Base-by-base conservation (phyloP, 2,888 invertebrate genomes). In the Agrotis exclamationis region DNA sequence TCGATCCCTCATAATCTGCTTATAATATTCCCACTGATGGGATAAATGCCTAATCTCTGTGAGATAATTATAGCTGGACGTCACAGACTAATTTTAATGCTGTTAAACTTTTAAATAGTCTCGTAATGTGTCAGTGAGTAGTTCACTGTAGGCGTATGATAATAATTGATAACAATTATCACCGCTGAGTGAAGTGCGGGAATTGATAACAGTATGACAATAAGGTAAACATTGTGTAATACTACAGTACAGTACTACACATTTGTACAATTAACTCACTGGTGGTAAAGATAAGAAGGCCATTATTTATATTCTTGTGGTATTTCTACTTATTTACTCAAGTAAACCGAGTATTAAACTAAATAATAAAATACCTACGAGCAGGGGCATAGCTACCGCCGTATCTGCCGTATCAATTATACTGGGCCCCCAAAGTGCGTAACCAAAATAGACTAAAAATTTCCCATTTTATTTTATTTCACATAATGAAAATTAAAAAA, bases 91-190 rank as follows among this genome's bases (percentile, higher is more conserved):
- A n/a, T 9, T 6, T 20, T 20, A 11, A 11, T 48, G n/a, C n/a
- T 48, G 9, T n/a, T 11, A n/a, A n/a, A 48, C 3, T 48, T n/a
- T 9, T 44, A 22, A 22, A 58, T 48, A 54, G 50, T 5, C 14
- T 28, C n/a, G 2, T 45, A n/a, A 14, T 16, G 20, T 18, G 16
- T 13, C 6, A 39, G 48, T 56, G 18, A 24, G 39, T 56, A 20
- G 20, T 39, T 68, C 3, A 24, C 14, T 13, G 5, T 13, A 53
- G 22, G 33, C 68, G 14, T 69, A 33, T 39, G 39, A 39, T 39
- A 20, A 56, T 48, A 28, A 56, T 28, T 54, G 68, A 69, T 69
- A 69, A 69, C 24, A 68, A 39, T 44, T 68, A 68, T 67, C 54
- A 7, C 16, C 9, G 3, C 16, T n/a, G 18, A 54, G 16, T 33